Percentiles rank a stretch among this genome's conserved stretches.
phyloP scores from a whole-genome alignment of 1,140 invertebrate genomes.

The Drosophila ficusphila region DNA sequence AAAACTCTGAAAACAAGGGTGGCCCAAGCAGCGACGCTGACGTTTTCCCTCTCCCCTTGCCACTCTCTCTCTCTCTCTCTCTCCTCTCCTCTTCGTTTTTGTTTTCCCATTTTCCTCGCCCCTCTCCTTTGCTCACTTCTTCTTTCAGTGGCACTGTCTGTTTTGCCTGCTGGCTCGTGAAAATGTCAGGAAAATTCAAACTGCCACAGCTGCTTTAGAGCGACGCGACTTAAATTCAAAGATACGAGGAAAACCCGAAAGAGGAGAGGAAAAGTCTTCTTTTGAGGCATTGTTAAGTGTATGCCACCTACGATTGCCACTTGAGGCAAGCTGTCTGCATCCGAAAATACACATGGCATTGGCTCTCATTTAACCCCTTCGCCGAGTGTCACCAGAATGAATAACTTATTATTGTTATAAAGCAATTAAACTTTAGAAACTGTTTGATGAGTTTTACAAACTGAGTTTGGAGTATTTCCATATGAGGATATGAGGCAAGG shows the following conservation, averaged over 20 bases:
- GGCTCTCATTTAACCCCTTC: conserved; percentile 6
- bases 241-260: conserved; percentile 4
- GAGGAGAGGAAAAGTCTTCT: neutral
- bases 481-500: too few species aligned
- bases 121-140: neutral
- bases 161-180: conserved; percentile 19
- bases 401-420: too few species aligned
- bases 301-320: conserved; percentile 29
- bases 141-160: neutral
- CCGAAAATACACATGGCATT: neutral
- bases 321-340: conserved; percentile 2
- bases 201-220: conserved; percentile 37
- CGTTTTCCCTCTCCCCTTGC: conserved; percentile 2
- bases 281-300: conserved; percentile 3
- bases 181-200: conserved; percentile 42
- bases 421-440: too few species aligned
- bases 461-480: too few species aligned
- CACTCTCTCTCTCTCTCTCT: neutral
- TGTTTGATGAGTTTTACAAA: too few species aligned
- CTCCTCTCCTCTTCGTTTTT: neutral
- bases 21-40: conserved; percentile 4
- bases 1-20: conserved; percentile 46
- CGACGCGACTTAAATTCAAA: conserved; percentile 11
- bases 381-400: too few species aligned
- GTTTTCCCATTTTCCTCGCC: neutral